Conservation (phyloP, 1,140 invertebrate genomes). For the Drosophila ohnishii region DNA sequence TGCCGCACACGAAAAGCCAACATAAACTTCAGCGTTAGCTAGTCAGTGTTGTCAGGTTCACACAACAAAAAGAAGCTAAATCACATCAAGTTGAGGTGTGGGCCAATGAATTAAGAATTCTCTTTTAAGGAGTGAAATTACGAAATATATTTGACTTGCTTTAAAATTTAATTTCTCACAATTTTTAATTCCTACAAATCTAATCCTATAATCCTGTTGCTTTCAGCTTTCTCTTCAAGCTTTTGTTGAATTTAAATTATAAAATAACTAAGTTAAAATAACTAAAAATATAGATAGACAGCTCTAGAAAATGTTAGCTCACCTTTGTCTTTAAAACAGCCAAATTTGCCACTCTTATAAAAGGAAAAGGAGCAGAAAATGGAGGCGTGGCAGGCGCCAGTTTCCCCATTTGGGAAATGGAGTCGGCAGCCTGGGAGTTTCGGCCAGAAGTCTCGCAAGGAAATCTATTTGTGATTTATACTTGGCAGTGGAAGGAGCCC, state of each 20-base stretch:
- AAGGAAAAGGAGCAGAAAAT: not conserved
- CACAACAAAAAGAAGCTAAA: not conserved
- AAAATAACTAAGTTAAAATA: not conserved
- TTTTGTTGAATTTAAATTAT: not conserved
- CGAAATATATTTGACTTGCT: not conserved
- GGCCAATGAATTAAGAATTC: not conserved
- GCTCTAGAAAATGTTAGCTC: too few species aligned
- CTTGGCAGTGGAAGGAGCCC: slow-evolving; percentile 25
- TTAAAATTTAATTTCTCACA: not conserved
- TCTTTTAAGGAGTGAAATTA: not conserved
- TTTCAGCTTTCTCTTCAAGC: not conserved
- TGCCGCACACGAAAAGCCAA: slow-evolving; percentile 54
- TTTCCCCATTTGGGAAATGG: slow-evolving; percentile 55
- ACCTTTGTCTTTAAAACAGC: not conserved
- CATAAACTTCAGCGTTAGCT: slow-evolving; percentile 51
- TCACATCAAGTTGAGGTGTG: not conserved
- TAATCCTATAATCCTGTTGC: not conserved
- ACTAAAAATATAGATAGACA: not conserved
- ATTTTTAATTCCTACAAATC: not conserved
- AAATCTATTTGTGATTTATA: slow-evolving; percentile 82
- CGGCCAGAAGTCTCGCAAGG: slow-evolving; percentile 44
- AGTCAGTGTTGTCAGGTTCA: slow-evolving; percentile 15
- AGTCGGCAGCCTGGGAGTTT: slow-evolving; percentile 42
- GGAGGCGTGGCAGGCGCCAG: slow-evolving; percentile 48
- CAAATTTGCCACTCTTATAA: not conserved